Percentiles rank a stretch among this genome's conserved stretches.
Evolutionary conservation across 2,888 invertebrate species (phyloP).

Genomic region (Pachycephus smyrnensis): DNA sequence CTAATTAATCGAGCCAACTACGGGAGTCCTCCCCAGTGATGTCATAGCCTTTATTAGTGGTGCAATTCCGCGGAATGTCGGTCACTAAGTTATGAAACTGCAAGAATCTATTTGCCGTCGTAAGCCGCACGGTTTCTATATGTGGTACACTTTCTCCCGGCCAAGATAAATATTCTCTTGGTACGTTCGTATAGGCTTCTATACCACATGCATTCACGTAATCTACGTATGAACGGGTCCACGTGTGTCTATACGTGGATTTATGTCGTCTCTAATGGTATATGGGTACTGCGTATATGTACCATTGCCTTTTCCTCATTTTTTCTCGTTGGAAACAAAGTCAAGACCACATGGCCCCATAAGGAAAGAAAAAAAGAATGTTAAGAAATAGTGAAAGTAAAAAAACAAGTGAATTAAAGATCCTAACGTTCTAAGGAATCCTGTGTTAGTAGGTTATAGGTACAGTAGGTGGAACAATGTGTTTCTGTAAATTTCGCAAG

Average conservation of each 20-base stretch:
- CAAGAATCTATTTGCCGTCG: slow-evolving; percentile 55
- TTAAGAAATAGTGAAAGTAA: neutral
- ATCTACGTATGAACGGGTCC: neutral
- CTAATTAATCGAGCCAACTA: slow-evolving; percentile 36
- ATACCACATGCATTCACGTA: neutral
- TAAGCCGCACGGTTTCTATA: slow-evolving; percentile 22
- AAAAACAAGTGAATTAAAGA: neutral
- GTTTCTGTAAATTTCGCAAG: neutral
- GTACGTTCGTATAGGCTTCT: neutral
- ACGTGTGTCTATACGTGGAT: neutral
- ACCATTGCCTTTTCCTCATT: neutral
- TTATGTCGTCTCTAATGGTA: neutral
- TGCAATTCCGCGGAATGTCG: slow-evolving; percentile 61
- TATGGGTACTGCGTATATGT: neutral
- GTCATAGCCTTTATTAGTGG: slow-evolving; percentile 58
- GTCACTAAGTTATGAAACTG: slow-evolving; percentile 63
- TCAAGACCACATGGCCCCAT: neutral
- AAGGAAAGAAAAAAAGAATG: neutral
- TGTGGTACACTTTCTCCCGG: slow-evolving; percentile 57
- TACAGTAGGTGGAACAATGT: neutral
- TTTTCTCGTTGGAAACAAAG: neutral
- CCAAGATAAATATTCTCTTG: slow-evolving; percentile 48
- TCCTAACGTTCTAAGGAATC: neutral
- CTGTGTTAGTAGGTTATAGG: neutral
- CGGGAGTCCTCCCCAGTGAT: slow-evolving; percentile 40